phyloP scores from a whole-genome alignment of 1,140 invertebrate species.

The Mya arenaria region DNA sequence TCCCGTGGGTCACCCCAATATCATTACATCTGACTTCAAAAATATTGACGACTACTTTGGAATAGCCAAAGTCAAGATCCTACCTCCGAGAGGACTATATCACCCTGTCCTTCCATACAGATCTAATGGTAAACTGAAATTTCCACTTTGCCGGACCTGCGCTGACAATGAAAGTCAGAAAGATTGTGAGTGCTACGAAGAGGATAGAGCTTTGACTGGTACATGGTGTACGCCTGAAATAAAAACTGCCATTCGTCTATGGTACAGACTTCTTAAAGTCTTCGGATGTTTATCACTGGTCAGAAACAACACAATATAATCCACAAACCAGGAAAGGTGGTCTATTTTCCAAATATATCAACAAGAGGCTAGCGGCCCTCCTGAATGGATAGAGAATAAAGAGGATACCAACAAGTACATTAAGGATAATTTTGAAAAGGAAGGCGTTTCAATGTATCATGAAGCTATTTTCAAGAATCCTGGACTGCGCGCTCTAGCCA shows the following conservation, averaged over 20 bases:
- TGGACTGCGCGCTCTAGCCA: slow-evolving; percentile 63
- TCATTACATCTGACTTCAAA: slow-evolving; percentile 70
- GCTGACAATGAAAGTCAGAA: slow-evolving; percentile 12
- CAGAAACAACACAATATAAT: slow-evolving; percentile 60
- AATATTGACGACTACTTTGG: slow-evolving; percentile 60
- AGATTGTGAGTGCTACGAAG: neutral
- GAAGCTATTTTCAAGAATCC: slow-evolving; percentile 77
- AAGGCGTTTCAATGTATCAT: slow-evolving; percentile 76
- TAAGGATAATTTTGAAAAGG: slow-evolving; percentile 69
- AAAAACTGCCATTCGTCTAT: neutral
- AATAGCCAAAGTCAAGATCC: slow-evolving; percentile 20
- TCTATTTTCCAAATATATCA: slow-evolving; percentile 66
- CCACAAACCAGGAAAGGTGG: slow-evolving; percentile 6
- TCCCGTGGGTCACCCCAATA: slow-evolving; percentile 76
- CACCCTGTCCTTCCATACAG: slow-evolving; percentile 32
- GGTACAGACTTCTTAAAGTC: slow-evolving; percentile 8
- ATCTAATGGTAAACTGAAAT: slow-evolving; percentile 25
- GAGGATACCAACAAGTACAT: slow-evolving; percentile 70
- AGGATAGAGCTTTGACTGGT: slow-evolving; percentile 6
- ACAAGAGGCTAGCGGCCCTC: slow-evolving; percentile 64
- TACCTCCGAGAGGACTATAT: slow-evolving; percentile 21
- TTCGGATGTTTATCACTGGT: slow-evolving; percentile 28
- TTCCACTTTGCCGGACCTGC: too few species aligned
- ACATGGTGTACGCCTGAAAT: slow-evolving; percentile 12
- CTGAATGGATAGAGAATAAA: slow-evolving; percentile 48